These are phyloP conservation scores for Festucalex cinctus DNA, from an alignment of 2,113 vertebrate species.

Conservation along the genomic window DNA sequence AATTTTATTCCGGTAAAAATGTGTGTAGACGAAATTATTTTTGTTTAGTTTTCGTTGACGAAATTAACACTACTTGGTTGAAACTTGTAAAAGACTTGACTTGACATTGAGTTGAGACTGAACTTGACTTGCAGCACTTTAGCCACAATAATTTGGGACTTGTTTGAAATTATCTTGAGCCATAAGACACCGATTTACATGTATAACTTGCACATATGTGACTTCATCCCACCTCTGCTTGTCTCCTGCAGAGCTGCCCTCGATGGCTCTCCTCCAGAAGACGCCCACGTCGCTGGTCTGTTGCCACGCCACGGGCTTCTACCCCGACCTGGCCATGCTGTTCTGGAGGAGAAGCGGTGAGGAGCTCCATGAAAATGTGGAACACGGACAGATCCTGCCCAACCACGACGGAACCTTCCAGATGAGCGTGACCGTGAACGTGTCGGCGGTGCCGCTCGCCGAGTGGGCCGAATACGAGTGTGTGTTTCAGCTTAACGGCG, in stretches of 20 bases:
- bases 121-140: too few species aligned
- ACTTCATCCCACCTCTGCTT: background rate
- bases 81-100: too few species aligned
- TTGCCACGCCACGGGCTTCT: slow-evolving; percentile 46
- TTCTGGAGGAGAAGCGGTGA: slow-evolving; percentile 36
- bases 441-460: background rate
- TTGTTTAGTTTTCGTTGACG: too few species aligned
- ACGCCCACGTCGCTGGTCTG: slow-evolving; percentile 33
- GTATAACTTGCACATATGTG: background rate
- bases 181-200: background rate
- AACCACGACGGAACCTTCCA: slow-evolving; percentile 58
- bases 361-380: slow-evolving; percentile 39
- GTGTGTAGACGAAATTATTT: too few species aligned
- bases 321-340: slow-evolving; percentile 17
- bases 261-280: slow-evolving; percentile 33
- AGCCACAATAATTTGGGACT: background rate
- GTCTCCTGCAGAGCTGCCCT: background rate
- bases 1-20: too few species aligned
- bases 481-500: slow-evolving; percentile 29
- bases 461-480: slow-evolving; percentile 21
- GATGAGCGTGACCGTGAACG: slow-evolving; percentile 28
- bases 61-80: too few species aligned
- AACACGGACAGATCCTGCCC: slow-evolving; percentile 33
- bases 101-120: too few species aligned
- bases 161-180: background rate